A percentile compares a stretch with the other conserved stretches of the same genome.
phyloP scores from a whole-genome alignment of 2,797 vertebrate species.

The Gambusia yucatana region DNA sequence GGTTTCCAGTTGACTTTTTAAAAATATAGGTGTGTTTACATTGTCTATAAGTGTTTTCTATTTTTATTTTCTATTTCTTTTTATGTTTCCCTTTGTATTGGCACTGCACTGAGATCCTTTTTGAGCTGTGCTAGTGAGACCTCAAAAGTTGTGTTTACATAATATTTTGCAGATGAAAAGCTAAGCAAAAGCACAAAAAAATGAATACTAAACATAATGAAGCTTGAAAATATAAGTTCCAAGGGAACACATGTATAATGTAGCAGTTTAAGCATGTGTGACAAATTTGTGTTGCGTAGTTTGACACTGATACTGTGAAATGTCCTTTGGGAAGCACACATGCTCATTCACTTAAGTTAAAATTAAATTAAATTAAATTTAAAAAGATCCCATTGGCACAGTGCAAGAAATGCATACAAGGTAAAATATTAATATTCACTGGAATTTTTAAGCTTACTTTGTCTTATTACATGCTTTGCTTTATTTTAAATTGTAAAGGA shows the following conservation, averaged over 20 bases:
- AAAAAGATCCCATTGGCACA: neutral
- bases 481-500: slow-evolving; percentile 25
- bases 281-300: slow-evolving; percentile 18
- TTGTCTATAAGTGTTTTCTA: slow-evolving; percentile 49
- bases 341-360: slow-evolving; percentile 13
- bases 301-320: slow-evolving; percentile 55
- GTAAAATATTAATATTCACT: slow-evolving; percentile 3
- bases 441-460: neutral
- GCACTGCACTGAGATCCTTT: slow-evolving; percentile 45
- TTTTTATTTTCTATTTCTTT: slow-evolving; percentile 21
- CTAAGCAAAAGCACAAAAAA: neutral
- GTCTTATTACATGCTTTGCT: slow-evolving; percentile 27
- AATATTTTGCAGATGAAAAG: slow-evolving; percentile 1
- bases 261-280: slow-evolving; percentile 23
- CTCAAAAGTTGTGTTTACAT: slow-evolving; percentile 33
- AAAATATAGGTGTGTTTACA: slow-evolving; percentile 37
- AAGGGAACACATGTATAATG: slow-evolving; percentile 20
- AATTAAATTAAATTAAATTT: neutral
- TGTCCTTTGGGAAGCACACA: slow-evolving; percentile 22
- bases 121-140: slow-evolving; percentile 37
- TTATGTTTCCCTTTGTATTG: slow-evolving; percentile 32
- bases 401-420: slow-evolving; percentile 5
- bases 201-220: neutral
- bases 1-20: slow-evolving; percentile 41
- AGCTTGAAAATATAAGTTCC: neutral